Base-by-base conservation (phyloP, 2,113 vertebrate species). In the Seriola aureovittata region DNA sequence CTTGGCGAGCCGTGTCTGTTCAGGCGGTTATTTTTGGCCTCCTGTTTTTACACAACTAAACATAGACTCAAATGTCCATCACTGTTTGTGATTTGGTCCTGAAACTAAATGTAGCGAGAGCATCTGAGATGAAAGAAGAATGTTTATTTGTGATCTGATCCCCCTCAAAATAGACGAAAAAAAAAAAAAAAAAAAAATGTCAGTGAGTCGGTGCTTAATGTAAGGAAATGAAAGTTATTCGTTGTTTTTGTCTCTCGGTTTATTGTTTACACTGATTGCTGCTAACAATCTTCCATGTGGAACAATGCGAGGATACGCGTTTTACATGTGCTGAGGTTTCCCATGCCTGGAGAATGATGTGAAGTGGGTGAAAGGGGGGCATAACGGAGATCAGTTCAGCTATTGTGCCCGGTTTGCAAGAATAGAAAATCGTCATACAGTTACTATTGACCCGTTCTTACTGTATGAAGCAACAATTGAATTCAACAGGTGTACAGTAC, bases 261-360 rank as follows among this genome's bases (percentile, higher is more conserved):
- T 89, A 82, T 86, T 92, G 91, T 91, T 93, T 85, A 84, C 67
- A 1, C 64, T 72, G 80, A 86, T 84, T 79, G 81, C 83, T 2
- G 65, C 52, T 68, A 80, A 85, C 85, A 88, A 66, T 70, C 71
- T 34, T 76, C 40, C 68, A 44, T 10, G 38, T 13, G 62, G 90
- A 91, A 94, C 93, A 94, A 93, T 93, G 91, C 62, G 84, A 93
- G 92, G 91, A 93, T 94, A 89, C 88, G 77, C 40, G 40, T 74
- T 85, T 71, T 48, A 69, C 78, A 81, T 87, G 78, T 69, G 55
- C 50, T 11, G 67, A 68, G 78, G 59, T 82, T 91, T 90, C 83
- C 76, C 84, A 80, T 52, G 78, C 71, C 46, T 71, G 60, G 40
- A 65, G 77, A 86, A 73, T 19, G 63, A 86, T 64, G 84, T 68